A percentile compares a stretch with the other conserved stretches of the same genome.
These are phyloP conservation scores for Erythrocercus mccallii DNA, from an alignment of 2,113 vertebrate species.

Conservation along the genomic window DNA sequence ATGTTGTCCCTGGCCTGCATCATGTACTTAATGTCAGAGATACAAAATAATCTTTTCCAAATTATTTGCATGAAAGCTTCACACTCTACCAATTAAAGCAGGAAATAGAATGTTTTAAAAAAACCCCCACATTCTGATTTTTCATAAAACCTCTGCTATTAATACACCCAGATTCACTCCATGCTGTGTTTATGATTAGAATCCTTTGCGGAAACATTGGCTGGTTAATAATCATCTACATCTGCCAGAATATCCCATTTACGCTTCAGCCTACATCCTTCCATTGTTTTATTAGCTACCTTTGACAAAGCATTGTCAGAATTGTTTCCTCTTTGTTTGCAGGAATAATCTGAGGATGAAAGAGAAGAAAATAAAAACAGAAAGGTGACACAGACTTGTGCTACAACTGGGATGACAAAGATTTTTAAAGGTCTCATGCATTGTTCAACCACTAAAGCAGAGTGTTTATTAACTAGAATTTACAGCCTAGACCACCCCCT, in stretches of 20 bases:
- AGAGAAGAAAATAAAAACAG: not conserved
- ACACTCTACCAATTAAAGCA: conserved; percentile 44
- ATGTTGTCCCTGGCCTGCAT: not conserved
- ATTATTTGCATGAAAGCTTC: conserved; percentile 29
- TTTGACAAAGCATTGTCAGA: conserved; percentile 28
- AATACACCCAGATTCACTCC: conserved; percentile 6
- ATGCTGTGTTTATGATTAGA: conserved; percentile 6
- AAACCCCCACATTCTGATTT: conserved; percentile 14
- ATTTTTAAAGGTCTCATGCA: fast-evolving
- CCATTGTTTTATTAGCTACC: conserved; percentile 59
- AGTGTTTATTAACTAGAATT: conserved; percentile 28
- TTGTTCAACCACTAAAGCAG: not conserved
- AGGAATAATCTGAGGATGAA: not conserved
- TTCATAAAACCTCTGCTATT: conserved; percentile 32
- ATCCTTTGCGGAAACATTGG: conserved; percentile 39
- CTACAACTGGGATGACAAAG: not conserved
- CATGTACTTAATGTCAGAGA: conserved; percentile 24
- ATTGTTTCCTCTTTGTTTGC: conserved; percentile 32
- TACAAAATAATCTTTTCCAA: not conserved
- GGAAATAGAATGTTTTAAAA: conserved; percentile 13
- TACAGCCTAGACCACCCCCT: not conserved
- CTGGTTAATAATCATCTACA: conserved; percentile 56
- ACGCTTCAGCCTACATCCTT: conserved; percentile 33
- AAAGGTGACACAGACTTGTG: not conserved
- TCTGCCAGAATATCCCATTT: conserved; percentile 53